phyloP scores from a whole-genome alignment of 2,113 vertebrate species.

The Arenaria interpres region DNA sequence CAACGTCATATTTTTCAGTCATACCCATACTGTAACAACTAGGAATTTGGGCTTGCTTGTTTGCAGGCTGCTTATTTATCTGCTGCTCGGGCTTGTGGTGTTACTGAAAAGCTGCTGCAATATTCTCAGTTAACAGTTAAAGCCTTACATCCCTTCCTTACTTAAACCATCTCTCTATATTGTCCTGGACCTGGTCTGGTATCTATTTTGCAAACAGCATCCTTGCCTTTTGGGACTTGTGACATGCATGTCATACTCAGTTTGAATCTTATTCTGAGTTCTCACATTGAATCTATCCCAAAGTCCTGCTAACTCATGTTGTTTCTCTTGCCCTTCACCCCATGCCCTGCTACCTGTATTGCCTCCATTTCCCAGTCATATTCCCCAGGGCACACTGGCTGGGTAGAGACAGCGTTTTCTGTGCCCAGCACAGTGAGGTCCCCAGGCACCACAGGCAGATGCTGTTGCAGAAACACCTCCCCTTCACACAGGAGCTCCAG shows the following conservation, averaged over 20 bases:
- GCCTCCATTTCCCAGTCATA: neutral
- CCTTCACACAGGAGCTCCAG: neutral
- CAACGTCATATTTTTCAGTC: neutral
- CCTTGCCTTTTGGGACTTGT: neutral
- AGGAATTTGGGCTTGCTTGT: neutral
- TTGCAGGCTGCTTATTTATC: neutral
- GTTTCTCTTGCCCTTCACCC: neutral
- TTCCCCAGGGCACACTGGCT: neutral
- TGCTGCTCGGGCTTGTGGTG: neutral
- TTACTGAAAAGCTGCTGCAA: neutral
- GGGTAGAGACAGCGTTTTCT: neutral
- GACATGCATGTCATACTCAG: neutral
- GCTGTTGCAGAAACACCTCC: neutral
- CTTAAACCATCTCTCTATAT: neutral
- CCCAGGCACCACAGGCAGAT: neutral
- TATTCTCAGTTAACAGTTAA: neutral
- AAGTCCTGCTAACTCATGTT: neutral
- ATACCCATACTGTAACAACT: neutral
- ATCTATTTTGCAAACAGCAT: neutral
- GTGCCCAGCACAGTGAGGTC: neutral
- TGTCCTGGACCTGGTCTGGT: neutral
- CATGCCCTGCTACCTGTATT: neutral
- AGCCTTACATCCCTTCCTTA: neutral
- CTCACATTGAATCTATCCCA: neutral
- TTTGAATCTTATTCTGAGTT: neutral